Evolutionary conservation across 2,113 vertebrate species (phyloP), one percentile per base, ranked within the genome.

Genomic region (Dicaeum eximium): DNA sequence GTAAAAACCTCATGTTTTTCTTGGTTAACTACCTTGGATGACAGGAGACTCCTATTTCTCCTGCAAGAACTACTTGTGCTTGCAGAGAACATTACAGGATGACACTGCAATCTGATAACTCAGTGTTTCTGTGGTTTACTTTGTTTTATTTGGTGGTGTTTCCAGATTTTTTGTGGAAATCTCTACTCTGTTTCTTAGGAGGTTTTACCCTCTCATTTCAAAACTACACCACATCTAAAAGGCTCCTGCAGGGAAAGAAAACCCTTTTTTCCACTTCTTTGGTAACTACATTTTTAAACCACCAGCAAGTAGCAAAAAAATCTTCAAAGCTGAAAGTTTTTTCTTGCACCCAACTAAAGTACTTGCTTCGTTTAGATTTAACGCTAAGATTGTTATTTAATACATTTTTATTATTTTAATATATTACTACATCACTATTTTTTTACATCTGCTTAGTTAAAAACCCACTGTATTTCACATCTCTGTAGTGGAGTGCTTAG

Each of bases 101-200:
- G 87, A 96, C 86, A 61, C 86, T 93, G 95, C 94, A 96, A 95
- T 79, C 96, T 77, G 96, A 78, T 95, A 96, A 92, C 94, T 94
- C 89, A 30, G 33, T 31, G 62, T 50, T 77, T 60, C 58, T 92
- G 73, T 69, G 86, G 61, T 83, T 83, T n/a, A 5, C 45, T 81
- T 42, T 58, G 82, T 54, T 92, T 90, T n/a, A 85, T 50, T 74
- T 91, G 66, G 71, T 33, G 2, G 12, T 17, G 33, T 45, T 94
- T 87, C 50, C 57, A 80, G 75, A 79, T 83, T 94, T 97, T 78
- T 96, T 87, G 62, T 92, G 95, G 86, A 90, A 92, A 98, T 90
- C 80, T 93, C 82, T 79, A 65, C 74, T 84, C 71, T 64, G 33
- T 78, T 90, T 92, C 83, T 94, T 83, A 82, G 65, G 61, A 72